These are phyloP conservation scores for Drosophila paracracens DNA, from an alignment of 2,888 invertebrate genomes.

Conservation along the genomic window DNA sequence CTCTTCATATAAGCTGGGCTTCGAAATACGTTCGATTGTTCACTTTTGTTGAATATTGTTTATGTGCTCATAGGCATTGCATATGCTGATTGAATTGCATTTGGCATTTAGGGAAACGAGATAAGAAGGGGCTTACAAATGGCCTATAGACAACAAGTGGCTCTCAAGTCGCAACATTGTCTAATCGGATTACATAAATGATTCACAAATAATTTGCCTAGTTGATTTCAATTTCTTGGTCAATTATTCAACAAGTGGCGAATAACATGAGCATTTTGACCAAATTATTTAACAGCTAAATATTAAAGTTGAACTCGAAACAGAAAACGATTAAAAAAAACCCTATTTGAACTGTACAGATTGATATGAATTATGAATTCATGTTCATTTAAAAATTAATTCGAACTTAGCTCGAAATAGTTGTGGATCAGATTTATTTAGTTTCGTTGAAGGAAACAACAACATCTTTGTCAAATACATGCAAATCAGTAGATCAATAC, in stretches of 20 bases:
- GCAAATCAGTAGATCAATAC: background rate
- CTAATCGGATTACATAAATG: slow-evolving; percentile 6
- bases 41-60: background rate
- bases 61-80: background rate
- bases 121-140: slow-evolving; percentile 7
- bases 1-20: background rate
- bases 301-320: background rate
- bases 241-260: background rate
- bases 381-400: background rate
- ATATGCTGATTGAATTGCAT: background rate
- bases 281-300: background rate
- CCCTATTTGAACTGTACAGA: background rate
- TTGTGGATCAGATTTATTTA: background rate
- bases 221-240: background rate
- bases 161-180: background rate
- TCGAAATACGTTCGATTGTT: background rate
- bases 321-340: background rate
- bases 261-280: background rate
- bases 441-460: background rate
- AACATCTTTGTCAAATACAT: background rate
- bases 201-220: background rate
- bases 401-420: background rate
- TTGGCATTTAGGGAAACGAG: background rate
- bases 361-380: background rate
- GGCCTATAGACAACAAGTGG: background rate